These are phyloP conservation scores for Apostichopus japonicus DNA, from an alignment of 35 echinoderm and acorn worm genomes.

Conservation along the genomic window DNA sequence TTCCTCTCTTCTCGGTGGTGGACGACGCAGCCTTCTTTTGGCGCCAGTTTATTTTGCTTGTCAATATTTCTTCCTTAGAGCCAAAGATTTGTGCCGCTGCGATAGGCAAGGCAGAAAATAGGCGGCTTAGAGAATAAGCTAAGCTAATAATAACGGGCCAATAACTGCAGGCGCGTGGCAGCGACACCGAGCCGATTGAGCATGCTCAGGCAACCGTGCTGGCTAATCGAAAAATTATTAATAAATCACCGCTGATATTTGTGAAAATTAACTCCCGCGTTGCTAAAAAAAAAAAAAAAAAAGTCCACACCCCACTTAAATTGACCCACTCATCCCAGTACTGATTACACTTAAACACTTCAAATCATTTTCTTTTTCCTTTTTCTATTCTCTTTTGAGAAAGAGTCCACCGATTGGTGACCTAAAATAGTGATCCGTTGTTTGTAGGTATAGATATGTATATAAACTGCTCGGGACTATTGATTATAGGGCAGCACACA, in stretches of 20 bases:
- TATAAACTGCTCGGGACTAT: background rate
- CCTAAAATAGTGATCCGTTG: background rate
- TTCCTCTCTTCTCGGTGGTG: background rate
- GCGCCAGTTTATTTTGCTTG: conserved; percentile 30
- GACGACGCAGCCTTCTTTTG: background rate
- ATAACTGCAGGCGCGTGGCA: conserved; percentile 36
- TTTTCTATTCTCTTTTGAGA: background rate
- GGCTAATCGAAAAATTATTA: conserved; percentile 19
- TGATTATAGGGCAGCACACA: conserved; percentile 7
- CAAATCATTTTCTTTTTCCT: background rate
- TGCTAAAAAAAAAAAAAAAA: background rate
- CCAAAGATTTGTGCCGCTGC: conserved; percentile 39
- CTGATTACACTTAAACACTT: background rate
- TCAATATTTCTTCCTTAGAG: conserved; percentile 32
- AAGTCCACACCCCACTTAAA: background rate
- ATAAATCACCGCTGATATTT: conserved; percentile 38
- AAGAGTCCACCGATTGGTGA: background rate
- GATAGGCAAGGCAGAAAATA: conserved; percentile 39
- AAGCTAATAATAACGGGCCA: conserved; percentile 38
- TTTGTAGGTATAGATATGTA: background rate
- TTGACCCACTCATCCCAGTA: background rate
- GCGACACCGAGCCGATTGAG: conserved; percentile 1
- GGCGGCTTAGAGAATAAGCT: background rate
- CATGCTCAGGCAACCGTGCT: conserved; percentile 17
- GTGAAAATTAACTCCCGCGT: conserved; percentile 12